These are phyloP conservation scores for Parus major DNA, from an alignment of 2,113 vertebrate genomes.

Conservation along the genomic window DNA sequence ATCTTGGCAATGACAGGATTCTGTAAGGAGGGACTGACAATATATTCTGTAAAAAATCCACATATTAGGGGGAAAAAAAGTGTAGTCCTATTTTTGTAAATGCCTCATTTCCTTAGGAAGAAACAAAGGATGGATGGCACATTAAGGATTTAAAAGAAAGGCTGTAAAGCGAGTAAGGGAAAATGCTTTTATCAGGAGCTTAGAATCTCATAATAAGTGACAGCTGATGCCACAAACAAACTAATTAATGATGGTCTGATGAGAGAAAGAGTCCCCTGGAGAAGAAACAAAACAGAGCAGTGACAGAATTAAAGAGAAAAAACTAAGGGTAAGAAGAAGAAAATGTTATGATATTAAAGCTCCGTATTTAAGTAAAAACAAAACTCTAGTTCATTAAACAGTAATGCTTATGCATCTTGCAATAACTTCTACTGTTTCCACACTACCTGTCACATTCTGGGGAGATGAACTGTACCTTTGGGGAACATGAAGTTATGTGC, in stretches of 20 bases:
- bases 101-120: not conserved
- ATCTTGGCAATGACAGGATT: not conserved
- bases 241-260: slow-evolving; percentile 39
- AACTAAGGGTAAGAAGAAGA: not conserved
- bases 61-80: rapidly evolving
- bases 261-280: not conserved
- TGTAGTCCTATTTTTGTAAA: not conserved
- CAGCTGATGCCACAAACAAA: slow-evolving; percentile 27
- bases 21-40: not conserved
- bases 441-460: not conserved
- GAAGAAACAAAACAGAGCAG: not conserved
- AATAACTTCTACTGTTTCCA: not conserved
- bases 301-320: not conserved
- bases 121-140: not conserved
- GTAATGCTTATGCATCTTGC: not conserved
- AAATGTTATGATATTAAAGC: not conserved
- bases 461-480: not conserved
- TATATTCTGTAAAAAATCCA: not conserved
- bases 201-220: not conserved
- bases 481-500: not conserved
- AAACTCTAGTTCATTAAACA: not conserved
- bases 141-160: not conserved
- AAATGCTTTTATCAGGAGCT: not conserved
- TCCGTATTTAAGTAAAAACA: not conserved
- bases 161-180: not conserved